These are phyloP conservation scores for Amphipyra berbera DNA, from an alignment of 2,888 invertebrate species.

Conservation along the genomic window DNA sequence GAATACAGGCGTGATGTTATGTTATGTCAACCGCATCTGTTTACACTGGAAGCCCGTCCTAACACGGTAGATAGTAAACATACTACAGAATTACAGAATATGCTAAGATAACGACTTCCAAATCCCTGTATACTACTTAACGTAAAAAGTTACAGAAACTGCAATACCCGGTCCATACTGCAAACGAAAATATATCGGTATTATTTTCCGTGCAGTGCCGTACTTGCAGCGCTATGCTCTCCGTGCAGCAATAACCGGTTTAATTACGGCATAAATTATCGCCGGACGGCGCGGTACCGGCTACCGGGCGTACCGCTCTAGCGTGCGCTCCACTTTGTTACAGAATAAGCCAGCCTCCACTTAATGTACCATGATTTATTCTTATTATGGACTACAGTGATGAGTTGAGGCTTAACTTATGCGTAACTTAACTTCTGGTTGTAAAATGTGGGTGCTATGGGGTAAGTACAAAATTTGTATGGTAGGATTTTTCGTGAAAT, in stretches of 20 bases:
- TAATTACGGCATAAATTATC: slow-evolving; percentile 69
- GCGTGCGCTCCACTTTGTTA: slow-evolving; percentile 47
- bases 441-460: not conserved
- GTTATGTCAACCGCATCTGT: no score
- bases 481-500: not conserved
- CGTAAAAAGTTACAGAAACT: no score
- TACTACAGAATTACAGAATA: no score
- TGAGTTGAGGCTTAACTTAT: slow-evolving; percentile 1
- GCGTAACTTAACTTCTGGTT: not conserved
- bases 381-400: slow-evolving; percentile 21
- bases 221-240: slow-evolving; percentile 41
- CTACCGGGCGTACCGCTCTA: slow-evolving; percentile 37
- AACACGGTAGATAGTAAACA: no score
- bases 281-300: slow-evolving; percentile 52
- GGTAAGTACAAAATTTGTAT: not conserved
- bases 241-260: slow-evolving; percentile 61
- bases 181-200: slow-evolving; percentile 22
- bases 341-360: slow-evolving; percentile 36
- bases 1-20: no score
- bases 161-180: no score
- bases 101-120: no score
- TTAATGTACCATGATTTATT: slow-evolving; percentile 38
- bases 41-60: no score
- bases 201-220: slow-evolving; percentile 42
- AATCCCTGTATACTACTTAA: no score